Evolutionary conservation across 1,140 invertebrate species (phyloP).

Genomic region (Hormaphis cornu): DNA sequence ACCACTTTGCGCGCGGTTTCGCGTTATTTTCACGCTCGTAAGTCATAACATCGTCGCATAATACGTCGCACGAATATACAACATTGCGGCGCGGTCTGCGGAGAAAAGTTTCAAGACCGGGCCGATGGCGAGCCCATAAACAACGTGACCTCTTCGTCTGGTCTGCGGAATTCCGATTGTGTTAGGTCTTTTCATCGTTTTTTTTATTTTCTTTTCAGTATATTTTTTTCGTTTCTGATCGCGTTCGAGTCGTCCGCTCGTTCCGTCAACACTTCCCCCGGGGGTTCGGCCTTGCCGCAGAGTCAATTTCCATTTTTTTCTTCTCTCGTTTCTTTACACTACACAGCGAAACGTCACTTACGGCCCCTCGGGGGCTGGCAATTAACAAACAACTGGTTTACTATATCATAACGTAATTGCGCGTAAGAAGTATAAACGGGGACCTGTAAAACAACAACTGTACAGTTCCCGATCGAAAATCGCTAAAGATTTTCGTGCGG

Average conservation of each 20-base stretch:
- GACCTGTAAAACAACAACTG: neutral
- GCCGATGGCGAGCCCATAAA: no score
- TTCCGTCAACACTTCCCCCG: no score
- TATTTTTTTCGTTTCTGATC: neutral
- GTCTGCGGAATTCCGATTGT: no score
- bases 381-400: neutral
- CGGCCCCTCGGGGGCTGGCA: neutral
- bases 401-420: neutral
- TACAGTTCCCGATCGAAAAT: neutral
- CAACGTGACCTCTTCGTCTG: no score
- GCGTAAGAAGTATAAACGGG: no score
- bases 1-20: no score
- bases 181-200: neutral
- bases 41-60: no score
- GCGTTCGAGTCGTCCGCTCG: neutral
- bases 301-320: neutral
- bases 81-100: neutral
- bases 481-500: neutral
- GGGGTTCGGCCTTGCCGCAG: neutral
- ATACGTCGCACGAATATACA: no score
- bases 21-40: no score
- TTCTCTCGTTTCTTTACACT: neutral
- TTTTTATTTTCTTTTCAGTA: neutral
- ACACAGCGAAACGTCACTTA: neutral
- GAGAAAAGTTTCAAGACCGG: neutral